Evolutionary conservation across 2,797 vertebrate genomes (phyloP).

Genomic region (Sebastolobus altivelis): DNA sequence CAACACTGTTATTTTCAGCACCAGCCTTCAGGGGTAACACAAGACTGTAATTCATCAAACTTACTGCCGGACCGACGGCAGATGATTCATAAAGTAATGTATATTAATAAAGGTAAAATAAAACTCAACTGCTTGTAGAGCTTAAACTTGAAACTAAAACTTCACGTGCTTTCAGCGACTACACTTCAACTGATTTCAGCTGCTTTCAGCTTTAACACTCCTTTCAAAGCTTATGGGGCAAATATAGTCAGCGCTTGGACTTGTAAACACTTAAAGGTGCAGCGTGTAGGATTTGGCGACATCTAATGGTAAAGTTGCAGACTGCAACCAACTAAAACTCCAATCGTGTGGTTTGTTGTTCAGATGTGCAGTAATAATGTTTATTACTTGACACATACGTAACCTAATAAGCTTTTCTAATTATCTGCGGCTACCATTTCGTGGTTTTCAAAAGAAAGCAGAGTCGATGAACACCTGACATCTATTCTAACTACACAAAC

Average conservation of each 20-base stretch:
- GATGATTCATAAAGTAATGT: background rate
- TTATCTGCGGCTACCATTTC: background rate
- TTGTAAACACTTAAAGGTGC: background rate
- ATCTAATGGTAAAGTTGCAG: too few species aligned
- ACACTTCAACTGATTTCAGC: background rate
- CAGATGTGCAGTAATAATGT: background rate
- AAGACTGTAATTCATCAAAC: slow-evolving; percentile 2
- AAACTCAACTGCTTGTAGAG: too few species aligned
- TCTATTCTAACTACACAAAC: background rate
- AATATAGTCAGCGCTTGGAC: background rate
- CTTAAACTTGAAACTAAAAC: background rate
- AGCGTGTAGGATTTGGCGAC: too few species aligned
- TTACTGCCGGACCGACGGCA: background rate
- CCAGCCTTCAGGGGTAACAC: background rate
- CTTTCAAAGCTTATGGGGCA: background rate
- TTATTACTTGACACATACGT: background rate
- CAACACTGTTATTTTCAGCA: slow-evolving; percentile 15
- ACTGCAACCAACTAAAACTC: too few species aligned
- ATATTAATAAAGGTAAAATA: background rate
- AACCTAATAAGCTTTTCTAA: background rate
- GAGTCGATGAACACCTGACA: background rate
- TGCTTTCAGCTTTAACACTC: background rate
- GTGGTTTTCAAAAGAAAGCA: background rate
- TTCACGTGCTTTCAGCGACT: background rate
- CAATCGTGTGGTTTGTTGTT: background rate